These are phyloP conservation scores for Cervus canadensis DNA, from an alignment of 2,113 vertebrate genomes.

Conservation along the genomic window DNA sequence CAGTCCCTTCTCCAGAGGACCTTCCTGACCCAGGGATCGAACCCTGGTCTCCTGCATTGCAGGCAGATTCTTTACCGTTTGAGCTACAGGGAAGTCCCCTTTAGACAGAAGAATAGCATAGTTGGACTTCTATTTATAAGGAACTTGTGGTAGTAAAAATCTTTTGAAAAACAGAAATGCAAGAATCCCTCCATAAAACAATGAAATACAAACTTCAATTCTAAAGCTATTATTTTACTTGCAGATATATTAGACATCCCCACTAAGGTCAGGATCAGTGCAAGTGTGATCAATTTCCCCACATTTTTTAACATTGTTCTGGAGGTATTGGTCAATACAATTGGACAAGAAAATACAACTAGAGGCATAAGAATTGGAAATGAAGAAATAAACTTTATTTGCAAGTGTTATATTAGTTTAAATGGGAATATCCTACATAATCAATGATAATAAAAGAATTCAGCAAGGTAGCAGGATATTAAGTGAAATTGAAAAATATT, in stretches of 20 bases:
- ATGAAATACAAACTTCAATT: neutral
- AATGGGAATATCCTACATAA: neutral
- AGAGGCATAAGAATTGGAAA: neutral
- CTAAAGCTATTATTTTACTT: neutral
- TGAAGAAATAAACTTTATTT: neutral
- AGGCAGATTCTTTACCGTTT: neutral
- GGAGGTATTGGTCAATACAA: neutral
- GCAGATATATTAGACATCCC: neutral
- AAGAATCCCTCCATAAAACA: neutral
- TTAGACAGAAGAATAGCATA: neutral
- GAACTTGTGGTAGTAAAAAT: neutral
- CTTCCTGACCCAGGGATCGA: neutral
- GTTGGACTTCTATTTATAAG: neutral
- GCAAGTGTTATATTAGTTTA: neutral
- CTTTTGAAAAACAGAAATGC: neutral
- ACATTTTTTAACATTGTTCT: neutral
- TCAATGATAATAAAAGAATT: neutral
- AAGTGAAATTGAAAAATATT: neutral
- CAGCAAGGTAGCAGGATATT: neutral
- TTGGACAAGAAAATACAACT: neutral
- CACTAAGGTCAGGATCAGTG: neutral
- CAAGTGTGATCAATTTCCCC: neutral
- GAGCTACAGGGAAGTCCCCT: neutral
- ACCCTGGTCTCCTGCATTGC: neutral
- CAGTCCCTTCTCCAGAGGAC: neutral